These are phyloP conservation scores for Acanthurus leucopareius DNA, from an alignment of 2,797 vertebrate genomes.

Conservation along the genomic window DNA sequence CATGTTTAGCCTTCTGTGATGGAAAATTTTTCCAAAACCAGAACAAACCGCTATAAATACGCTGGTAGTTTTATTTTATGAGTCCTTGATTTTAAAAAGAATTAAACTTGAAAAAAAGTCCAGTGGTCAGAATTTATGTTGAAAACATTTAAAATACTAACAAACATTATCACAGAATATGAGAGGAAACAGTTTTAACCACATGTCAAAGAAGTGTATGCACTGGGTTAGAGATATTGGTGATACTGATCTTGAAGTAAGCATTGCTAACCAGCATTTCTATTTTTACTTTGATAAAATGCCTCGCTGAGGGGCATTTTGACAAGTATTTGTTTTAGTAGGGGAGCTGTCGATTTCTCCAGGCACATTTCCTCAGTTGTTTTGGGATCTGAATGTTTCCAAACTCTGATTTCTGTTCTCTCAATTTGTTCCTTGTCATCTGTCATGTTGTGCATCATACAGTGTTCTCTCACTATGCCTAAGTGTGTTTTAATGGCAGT, in stretches of 20 bases:
- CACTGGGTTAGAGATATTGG: too few species aligned
- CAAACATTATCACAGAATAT: too few species aligned
- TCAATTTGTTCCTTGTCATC: conserved; percentile 12
- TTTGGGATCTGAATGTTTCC: conserved; percentile 8
- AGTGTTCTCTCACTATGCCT: conserved; percentile 31
- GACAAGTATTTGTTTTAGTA: background rate
- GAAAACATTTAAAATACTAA: too few species aligned
- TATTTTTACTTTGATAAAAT: too few species aligned
- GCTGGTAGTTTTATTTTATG: background rate
- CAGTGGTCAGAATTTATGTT: too few species aligned
- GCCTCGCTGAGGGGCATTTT: conserved; percentile 9
- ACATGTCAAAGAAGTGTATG: too few species aligned
- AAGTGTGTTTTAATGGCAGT: conserved; percentile 68
- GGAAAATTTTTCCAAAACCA: conserved; percentile 1
- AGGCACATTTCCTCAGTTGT: background rate
- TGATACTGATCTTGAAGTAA: too few species aligned
- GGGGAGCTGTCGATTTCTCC: background rate
- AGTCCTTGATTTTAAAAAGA: background rate
- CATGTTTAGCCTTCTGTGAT: background rate
- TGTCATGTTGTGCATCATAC: conserved; percentile 15
- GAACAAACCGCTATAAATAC: background rate
- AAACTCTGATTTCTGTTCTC: background rate
- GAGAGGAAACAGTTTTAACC: too few species aligned
- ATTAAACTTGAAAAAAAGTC: background rate
- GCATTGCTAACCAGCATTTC: too few species aligned